Evolutionary conservation across 2,113 vertebrate genomes (phyloP).

Genomic region (Mobula hypostoma): DNA sequence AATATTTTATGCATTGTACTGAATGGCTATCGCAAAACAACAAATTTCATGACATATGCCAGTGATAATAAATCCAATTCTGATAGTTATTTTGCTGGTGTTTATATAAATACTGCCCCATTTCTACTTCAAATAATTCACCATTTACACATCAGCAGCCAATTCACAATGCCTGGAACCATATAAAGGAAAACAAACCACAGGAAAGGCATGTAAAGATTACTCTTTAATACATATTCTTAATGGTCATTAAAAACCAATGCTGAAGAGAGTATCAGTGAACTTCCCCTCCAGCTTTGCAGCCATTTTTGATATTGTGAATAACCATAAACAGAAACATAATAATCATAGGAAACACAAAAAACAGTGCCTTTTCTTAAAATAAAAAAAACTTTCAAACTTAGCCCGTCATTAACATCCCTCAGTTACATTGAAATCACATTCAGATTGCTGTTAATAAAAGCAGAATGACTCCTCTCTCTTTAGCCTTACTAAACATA

Average conservation of each 20-base stretch:
- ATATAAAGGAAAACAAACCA: conserved; percentile 4
- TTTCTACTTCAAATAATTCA: not conserved
- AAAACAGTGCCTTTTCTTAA: not conserved
- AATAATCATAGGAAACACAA: not conserved
- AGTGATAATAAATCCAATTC: too few relatives aligned
- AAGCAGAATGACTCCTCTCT: not conserved
- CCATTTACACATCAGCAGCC: not conserved
- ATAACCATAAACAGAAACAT: conserved; percentile 30
- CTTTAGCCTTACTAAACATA: conserved; percentile 25
- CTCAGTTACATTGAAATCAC: conserved; percentile 24
- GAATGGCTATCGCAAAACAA: too few relatives aligned
- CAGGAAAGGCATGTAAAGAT: not conserved
- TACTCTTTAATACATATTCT: conserved; percentile 34
- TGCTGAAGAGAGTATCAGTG: not conserved
- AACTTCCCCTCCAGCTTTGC: not conserved
- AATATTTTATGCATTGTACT: too few relatives aligned
- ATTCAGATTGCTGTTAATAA: conserved; percentile 14
- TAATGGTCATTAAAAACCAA: conserved; percentile 32
- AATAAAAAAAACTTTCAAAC: conserved; percentile 25
- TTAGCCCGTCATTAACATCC: conserved; percentile 1
- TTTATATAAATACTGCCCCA: not conserved
- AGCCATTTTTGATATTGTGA: conserved; percentile 1
- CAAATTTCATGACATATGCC: too few relatives aligned
- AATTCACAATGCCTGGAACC: not conserved
- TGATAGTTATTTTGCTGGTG: not conserved